phyloP scores from a whole-genome alignment of 2,113 vertebrate species.

The Helogale parvula region DNA sequence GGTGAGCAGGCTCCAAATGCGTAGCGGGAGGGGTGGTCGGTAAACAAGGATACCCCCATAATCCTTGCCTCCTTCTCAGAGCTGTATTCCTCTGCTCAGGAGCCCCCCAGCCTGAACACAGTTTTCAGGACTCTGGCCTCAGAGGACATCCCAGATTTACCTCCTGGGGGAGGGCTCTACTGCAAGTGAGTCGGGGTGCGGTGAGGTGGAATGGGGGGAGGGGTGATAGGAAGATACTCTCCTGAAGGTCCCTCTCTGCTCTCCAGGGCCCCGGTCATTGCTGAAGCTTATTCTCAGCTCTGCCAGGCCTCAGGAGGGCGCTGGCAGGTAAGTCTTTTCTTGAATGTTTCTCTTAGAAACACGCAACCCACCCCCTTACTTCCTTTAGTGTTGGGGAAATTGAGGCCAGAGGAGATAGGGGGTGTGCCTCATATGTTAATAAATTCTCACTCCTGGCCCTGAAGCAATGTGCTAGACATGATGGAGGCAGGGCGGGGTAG shows the following conservation, averaged over 20 bases:
- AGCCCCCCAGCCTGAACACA: conserved; percentile 84
- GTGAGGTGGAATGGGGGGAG: not conserved
- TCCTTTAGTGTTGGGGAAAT: not conserved
- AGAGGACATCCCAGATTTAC: conserved; percentile 86
- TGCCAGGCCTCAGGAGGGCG: not conserved
- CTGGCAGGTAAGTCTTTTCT: conserved; percentile 43
- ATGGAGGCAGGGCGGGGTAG: not conserved
- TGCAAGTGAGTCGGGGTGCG: conserved; percentile 86
- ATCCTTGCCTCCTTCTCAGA: conserved; percentile 79
- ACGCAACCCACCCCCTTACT: not conserved
- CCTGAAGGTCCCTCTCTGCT: not conserved
- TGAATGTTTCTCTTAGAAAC: not conserved
- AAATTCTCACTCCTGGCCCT: not conserved
- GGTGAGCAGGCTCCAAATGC: conserved; percentile 73
- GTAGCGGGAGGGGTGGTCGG: not conserved
- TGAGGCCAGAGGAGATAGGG: not conserved
- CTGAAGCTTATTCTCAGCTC: conserved; percentile 57
- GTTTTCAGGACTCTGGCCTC: conserved; percentile 87
- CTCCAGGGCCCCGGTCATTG: conserved; percentile 21
- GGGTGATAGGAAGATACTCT: not conserved
- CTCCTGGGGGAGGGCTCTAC: conserved; percentile 89
- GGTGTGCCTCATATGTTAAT: not conserved
- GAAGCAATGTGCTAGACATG: not conserved
- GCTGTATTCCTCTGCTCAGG: conserved; percentile 81
- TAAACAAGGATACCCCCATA: not conserved